These are phyloP conservation scores for Pammene fasciana DNA, from an alignment of 2,888 invertebrate genomes.

Conservation along the genomic window DNA sequence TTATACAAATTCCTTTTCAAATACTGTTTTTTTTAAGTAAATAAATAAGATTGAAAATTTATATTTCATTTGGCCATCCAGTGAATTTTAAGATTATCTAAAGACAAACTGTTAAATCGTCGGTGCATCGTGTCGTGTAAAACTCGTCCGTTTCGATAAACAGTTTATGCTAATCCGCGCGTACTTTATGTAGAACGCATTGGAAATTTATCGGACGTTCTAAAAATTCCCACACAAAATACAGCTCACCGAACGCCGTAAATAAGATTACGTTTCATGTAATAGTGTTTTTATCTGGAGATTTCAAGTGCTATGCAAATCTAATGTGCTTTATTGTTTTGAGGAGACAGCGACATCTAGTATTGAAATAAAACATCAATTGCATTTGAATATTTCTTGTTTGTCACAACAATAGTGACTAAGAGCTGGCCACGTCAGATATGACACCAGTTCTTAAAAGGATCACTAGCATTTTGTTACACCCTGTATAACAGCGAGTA, in stretches of 20 bases:
- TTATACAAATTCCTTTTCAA: no score
- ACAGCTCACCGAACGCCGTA: conserved; percentile 15
- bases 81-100: not conserved
- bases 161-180: conserved; percentile 46
- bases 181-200: conserved; percentile 46
- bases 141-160: conserved; percentile 42
- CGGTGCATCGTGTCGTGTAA: conserved; percentile 14
- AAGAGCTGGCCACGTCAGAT: no score
- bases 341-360: not conserved
- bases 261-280: conserved; percentile 17
- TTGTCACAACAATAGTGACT: no score
- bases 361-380: not conserved
- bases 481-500: no score
- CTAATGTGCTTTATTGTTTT: not conserved
- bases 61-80: no score
- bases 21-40: no score
- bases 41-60: no score
- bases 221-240: conserved; percentile 38
- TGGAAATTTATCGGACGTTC: conserved; percentile 43
- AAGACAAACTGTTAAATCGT: conserved; percentile 2
- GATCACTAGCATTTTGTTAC: no score
- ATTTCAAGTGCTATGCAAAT: conserved; percentile 12
- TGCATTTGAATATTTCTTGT: not conserved
- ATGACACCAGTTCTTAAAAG: no score
- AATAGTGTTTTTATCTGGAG: conserved; percentile 15